phyloP scores from a whole-genome alignment of 2,888 invertebrate species.

The Ormia ochracea region DNA sequence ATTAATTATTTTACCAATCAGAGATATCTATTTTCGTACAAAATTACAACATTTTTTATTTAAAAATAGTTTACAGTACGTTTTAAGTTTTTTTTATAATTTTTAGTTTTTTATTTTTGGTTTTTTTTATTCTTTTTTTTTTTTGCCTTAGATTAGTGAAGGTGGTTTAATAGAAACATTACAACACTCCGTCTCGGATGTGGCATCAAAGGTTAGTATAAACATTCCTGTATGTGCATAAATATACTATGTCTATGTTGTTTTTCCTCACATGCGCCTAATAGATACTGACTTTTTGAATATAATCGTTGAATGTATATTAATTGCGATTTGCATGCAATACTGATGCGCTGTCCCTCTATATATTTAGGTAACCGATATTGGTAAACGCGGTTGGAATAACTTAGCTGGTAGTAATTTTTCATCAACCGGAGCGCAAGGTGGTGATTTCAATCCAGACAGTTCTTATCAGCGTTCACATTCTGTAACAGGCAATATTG shows the following conservation, averaged over 20 bases:
- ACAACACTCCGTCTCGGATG: constrained; percentile 80
- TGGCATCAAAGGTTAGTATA: constrained; percentile 81
- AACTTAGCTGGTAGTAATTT: constrained; percentile 80
- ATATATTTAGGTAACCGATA: constrained; percentile 80
- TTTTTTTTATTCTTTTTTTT: constrained; percentile 67
- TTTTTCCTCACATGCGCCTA: no score
- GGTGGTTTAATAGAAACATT: constrained; percentile 83
- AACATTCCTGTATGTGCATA: constrained; percentile 16
- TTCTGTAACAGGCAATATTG: constrained; percentile 72
- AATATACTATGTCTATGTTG: not conserved
- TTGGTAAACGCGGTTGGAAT: constrained; percentile 83
- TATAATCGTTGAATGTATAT: not conserved
- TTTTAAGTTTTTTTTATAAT: not conserved
- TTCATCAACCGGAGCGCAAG: constrained; percentile 72
- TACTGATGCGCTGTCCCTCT: not conserved
- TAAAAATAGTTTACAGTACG: not conserved
- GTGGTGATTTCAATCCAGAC: constrained; percentile 71
- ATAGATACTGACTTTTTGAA: not conserved
- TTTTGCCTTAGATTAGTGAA: constrained; percentile 81
- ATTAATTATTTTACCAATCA: no score
- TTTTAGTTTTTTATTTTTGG: constrained; percentile 65
- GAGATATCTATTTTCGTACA: no score
- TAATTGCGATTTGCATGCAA: not conserved
- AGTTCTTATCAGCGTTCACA: constrained; percentile 75
- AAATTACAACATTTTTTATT: no score